phyloP scores from a whole-genome alignment of 2,797 vertebrate species.

The Ctenopoma multispine region DNA sequence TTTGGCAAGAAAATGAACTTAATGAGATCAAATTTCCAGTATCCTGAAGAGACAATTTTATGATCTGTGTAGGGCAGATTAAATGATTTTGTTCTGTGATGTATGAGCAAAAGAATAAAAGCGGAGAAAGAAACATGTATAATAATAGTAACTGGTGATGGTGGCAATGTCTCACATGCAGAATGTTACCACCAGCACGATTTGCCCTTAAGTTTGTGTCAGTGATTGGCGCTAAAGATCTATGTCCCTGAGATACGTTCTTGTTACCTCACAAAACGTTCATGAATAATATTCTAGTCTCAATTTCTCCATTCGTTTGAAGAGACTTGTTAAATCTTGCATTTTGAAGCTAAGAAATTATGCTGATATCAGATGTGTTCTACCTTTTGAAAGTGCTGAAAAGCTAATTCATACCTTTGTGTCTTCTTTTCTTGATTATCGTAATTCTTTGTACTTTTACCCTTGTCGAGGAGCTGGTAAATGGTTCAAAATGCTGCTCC shows the following conservation, averaged over 20 bases:
- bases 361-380: too few relatives aligned
- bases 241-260: not conserved
- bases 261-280: too few relatives aligned
- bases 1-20: slow-evolving; percentile 25
- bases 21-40: slow-evolving; percentile 21
- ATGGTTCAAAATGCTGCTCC: too few relatives aligned
- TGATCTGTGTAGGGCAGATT: slow-evolving; percentile 18
- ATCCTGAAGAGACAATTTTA: slow-evolving; percentile 20
- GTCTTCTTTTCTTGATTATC: too few relatives aligned
- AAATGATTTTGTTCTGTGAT: slow-evolving; percentile 27
- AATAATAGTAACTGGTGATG: not conserved
- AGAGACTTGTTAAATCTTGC: too few relatives aligned
- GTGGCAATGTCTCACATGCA: not conserved
- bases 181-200: not conserved
- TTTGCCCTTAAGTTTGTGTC: not conserved
- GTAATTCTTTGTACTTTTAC: too few relatives aligned
- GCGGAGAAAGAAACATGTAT: not conserved
- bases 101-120: not conserved
- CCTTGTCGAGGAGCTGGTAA: too few relatives aligned
- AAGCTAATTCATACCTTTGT: too few relatives aligned
- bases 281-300: too few relatives aligned
- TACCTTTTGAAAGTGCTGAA: too few relatives aligned
- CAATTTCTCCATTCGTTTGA: too few relatives aligned
- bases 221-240: slow-evolving; percentile 16
- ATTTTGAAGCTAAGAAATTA: too few relatives aligned